Evolutionary conservation across 2,797 vertebrate genomes (phyloP), one percentile per base, ranked within the genome.

Genomic region (Otus scops): DNA sequence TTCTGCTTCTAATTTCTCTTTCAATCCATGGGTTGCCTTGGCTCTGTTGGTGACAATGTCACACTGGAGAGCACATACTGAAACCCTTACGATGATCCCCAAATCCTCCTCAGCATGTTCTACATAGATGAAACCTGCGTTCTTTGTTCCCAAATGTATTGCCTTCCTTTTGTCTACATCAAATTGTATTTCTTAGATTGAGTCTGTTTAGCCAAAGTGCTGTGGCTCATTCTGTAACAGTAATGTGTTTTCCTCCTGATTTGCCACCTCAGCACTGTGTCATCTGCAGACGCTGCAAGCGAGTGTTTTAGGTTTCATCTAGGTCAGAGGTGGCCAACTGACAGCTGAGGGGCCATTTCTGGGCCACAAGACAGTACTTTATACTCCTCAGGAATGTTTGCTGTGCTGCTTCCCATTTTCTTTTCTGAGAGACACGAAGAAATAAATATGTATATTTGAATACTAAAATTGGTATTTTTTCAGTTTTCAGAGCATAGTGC

Each of bases 291-390:
- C 27, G 65, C 69, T 65, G 59, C 59, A 71, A 41, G 83, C 57
- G 79, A 76, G 76, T 76, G 67, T 85, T 87, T 85, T 77, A 21
- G 88, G 48, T 68, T 85, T 76, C 43, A 27, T 73, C 51, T 51
- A 19, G 78, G 78, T 91, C 87, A 94, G 93, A 87, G 82, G 87
- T 93, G 67, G n/a, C 70, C 78, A 92, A 2, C 27, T 94, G 89
- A 61, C 91, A 94, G 81, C 75, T 87, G 85, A 67, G 59, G 32
- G 56, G 30, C 81, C 78, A 32, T 73, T 94, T 85, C 93, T 92
- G 81, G 34, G 68, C 63, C 84, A 59, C 5, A 2, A 65, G 54
- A 64, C 32, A 26, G 54, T 50, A 57, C 34, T 76, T 81, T 75
- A 50, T 61, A 82, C 59, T 54, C 78, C 39, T 85, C 13, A 14